These are phyloP conservation scores for Polymixis lichenea DNA, from an alignment of 2,888 invertebrate species.

Conservation along the genomic window DNA sequence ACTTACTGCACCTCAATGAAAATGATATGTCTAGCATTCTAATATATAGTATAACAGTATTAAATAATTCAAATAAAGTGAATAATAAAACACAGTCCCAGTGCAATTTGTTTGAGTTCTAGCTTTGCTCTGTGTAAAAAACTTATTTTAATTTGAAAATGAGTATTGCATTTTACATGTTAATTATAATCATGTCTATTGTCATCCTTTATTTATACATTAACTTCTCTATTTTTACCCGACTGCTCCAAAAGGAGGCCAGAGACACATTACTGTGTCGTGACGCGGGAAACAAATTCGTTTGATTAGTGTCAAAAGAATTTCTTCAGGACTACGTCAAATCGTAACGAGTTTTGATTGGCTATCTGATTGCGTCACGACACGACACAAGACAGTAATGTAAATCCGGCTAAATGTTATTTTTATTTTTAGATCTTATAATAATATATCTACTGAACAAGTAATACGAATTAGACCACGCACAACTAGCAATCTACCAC, in stretches of 20 bases:
- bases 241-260: conserved; percentile 1
- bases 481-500: conserved; percentile 40
- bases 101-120: not conserved
- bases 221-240: conserved; percentile 7
- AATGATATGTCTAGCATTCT: conserved; percentile 21
- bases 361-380: too few relatives aligned
- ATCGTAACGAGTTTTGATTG: not conserved
- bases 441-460: conserved; percentile 28
- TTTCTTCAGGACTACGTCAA: too few relatives aligned
- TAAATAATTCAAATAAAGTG: not conserved
- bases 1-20: not conserved
- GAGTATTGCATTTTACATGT: not conserved
- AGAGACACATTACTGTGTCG: too few relatives aligned
- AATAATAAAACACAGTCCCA: too few relatives aligned
- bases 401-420: too few relatives aligned
- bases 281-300: too few relatives aligned
- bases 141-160: not conserved
- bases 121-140: not conserved
- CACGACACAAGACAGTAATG: too few relatives aligned
- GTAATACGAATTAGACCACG: conserved; percentile 29
- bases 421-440: not conserved
- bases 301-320: too few relatives aligned
- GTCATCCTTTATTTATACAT: conserved; percentile 13
- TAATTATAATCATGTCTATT: conserved; percentile 5
- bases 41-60: conserved; percentile 1